Evolutionary conservation across 1,140 invertebrate genomes (phyloP), one percentile per base, ranked within the genome.

Genomic region (Drosophila melanica): DNA sequence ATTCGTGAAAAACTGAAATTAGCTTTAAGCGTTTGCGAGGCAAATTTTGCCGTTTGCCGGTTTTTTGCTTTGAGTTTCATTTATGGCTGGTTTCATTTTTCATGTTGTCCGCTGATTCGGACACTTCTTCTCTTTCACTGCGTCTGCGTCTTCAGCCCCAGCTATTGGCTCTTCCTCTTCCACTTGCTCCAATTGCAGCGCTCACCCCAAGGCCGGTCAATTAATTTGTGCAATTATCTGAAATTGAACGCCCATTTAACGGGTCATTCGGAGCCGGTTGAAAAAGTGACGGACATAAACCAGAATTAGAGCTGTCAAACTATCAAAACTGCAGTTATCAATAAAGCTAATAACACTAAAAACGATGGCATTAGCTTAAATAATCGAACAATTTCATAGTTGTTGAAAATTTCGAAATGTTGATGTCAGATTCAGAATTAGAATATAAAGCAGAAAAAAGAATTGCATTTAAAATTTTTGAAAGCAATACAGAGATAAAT

Each of bases 1-100:
- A 86, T 69, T 86, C 75, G 78, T 87, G 81, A 86, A 86, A 85
- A 86, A 73, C 81, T 64, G 79, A 86, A 86, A 86, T 86, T 81
- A 87, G 81, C 82, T 77, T 57, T 75, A 58, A 69, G 57, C 67
- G 82, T 51, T 50, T 9, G 39, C 45, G 50, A 65, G 63, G 79
- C 63, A 67, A 79, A 81, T 87, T 82, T 45, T 54, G 74, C 79
- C 78, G 60, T 54, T 58, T 55, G 58, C 45, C 59, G 39, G 63
- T 66, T 71, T 70, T 70, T 76, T 42, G 75, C 41, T 67, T 63
- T 63, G 48, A 53, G 50, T 68, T 72, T 64, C 47, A 42, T 75
- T 82, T 72, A 72, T 77, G 81, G 57, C 55, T 33, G 55, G 64
- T 84, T 84, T 84, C 81, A 66, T 73, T 80, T 84, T 84, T 75